Evolutionary conservation across 2,888 invertebrate species (phyloP).

Genomic region (Drosophila birchii): DNA sequence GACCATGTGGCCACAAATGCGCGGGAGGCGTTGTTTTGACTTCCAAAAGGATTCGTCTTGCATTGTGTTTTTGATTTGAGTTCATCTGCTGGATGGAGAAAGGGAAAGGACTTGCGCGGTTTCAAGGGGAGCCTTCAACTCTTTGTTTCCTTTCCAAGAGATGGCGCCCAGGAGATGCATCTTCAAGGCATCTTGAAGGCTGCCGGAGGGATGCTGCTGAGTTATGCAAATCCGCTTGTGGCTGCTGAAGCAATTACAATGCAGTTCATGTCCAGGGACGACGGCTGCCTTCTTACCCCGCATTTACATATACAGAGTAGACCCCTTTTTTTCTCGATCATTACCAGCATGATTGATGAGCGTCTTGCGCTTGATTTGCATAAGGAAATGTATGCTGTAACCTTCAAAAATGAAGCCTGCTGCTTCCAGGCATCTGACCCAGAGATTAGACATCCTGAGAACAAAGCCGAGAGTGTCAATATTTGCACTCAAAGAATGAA

Average conservation of each 20-base stretch:
- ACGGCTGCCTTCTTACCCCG: conserved; percentile 42
- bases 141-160: conserved; percentile 33
- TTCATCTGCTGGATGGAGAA: conserved; percentile 37
- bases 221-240: conserved; percentile 48
- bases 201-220: conserved; percentile 10
- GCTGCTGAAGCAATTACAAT: conserved; percentile 65
- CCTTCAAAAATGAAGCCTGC: conserved; percentile 11
- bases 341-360: conserved; percentile 74
- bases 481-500: conserved; percentile 36
- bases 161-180: conserved; percentile 43
- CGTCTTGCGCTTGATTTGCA: conserved; percentile 61
- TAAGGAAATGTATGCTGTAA: conserved; percentile 50
- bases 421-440: conserved; percentile 37
- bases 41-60: conserved; percentile 56
- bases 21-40: conserved; percentile 62
- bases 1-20: conserved; percentile 69
- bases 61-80: conserved; percentile 43
- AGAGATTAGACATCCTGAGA: conserved; percentile 63
- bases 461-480: conserved; percentile 64
- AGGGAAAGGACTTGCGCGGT: conserved; percentile 3
- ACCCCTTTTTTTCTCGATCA: conserved; percentile 39
- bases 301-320: conserved; percentile 35
- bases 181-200: conserved; percentile 7
- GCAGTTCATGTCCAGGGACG: conserved; percentile 58
- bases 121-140: conserved; percentile 14